Evolutionary conservation across 2,797 vertebrate species (phyloP).

Genomic region (Lates japonicus): DNA sequence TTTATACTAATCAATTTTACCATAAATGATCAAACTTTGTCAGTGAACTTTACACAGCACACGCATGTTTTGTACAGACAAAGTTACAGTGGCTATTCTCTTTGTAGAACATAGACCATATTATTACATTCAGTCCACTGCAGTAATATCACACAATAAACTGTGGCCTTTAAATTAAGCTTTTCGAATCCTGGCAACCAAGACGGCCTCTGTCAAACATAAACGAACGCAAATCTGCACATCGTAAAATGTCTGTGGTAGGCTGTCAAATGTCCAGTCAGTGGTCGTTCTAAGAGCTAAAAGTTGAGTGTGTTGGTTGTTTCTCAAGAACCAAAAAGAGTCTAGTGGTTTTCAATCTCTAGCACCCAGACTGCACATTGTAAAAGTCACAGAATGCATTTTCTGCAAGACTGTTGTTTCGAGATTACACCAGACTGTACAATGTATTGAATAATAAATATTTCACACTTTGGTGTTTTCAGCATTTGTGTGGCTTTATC

Average conservation of each 20-base stretch:
- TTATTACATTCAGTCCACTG: neutral
- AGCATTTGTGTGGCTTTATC: neutral
- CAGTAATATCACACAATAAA: neutral
- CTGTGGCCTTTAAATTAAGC: neutral
- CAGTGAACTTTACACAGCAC: neutral
- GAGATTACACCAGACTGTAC: neutral
- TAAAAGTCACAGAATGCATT: neutral
- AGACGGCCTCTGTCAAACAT: neutral
- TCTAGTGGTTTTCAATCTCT: too few relatives aligned
- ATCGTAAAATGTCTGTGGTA: too few relatives aligned
- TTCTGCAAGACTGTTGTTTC: neutral
- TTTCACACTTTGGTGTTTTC: neutral
- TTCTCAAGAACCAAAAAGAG: too few relatives aligned
- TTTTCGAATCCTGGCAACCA: neutral
- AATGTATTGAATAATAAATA: neutral
- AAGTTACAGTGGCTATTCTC: neutral
- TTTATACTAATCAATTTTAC: accelerated
- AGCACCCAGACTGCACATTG: neutral
- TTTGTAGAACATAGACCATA: neutral
- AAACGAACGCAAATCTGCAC: neutral
- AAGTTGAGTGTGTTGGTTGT: too few relatives aligned
- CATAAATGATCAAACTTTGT: neutral
- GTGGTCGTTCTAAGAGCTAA: too few relatives aligned
- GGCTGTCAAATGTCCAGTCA: too few relatives aligned
- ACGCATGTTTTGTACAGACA: neutral